These are phyloP conservation scores for Acrobasis consociella DNA, from an alignment of 2,888 invertebrate species.

Conservation along the genomic window DNA sequence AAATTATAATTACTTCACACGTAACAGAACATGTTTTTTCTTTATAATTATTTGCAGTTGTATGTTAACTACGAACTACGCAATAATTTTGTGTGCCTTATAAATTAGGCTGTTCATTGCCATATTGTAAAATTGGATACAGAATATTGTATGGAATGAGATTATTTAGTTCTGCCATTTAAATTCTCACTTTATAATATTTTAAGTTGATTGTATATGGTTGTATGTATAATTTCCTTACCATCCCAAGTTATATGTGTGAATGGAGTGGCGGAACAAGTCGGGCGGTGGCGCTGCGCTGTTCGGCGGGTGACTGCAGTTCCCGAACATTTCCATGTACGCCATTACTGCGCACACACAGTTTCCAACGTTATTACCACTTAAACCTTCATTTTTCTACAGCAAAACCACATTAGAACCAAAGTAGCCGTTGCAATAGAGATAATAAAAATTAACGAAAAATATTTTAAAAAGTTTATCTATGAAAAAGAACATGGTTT, in stretches of 20 bases:
- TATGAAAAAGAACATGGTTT: too few species aligned
- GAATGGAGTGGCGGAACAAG: constrained; percentile 93
- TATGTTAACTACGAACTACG: neutral
- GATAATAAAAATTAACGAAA: too few species aligned
- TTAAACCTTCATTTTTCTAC: neutral
- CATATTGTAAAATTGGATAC: neutral
- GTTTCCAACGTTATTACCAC: neutral
- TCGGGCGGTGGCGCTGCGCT: constrained; percentile 85
- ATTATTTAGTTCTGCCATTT: neutral
- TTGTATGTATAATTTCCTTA: constrained; percentile 34
- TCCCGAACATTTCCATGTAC: constrained; percentile 97
- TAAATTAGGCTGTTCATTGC: neutral
- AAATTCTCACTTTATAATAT: too few species aligned
- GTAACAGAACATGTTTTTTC: constrained; percentile 12
- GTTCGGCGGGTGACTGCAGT: constrained; percentile 90
- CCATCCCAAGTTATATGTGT: constrained; percentile 86
- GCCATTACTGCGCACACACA: constrained; percentile 89
- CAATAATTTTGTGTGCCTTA: neutral
- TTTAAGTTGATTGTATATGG: constrained; percentile 1
- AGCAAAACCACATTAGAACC: constrained; percentile 20
- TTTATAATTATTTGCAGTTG: neutral
- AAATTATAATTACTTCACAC: constrained; percentile 1
- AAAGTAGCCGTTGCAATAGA: neutral
- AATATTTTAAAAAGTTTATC: too few species aligned
- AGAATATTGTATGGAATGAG: too few species aligned